Evolutionary conservation across 1,140 invertebrate genomes (phyloP).

Genomic region (Drosophila aff.): DNA sequence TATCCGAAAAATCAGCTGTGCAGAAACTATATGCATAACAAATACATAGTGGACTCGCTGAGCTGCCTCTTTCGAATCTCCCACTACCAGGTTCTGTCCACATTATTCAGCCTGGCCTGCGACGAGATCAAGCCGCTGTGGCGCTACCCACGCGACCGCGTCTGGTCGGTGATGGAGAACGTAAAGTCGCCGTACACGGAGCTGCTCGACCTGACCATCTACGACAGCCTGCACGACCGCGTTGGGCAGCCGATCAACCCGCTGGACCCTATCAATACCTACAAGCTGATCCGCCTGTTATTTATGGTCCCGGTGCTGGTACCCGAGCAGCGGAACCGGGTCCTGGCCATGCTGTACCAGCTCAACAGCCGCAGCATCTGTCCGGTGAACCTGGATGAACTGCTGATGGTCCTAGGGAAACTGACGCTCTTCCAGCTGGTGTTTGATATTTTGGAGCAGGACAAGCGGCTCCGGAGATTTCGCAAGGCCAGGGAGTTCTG

Average conservation of each 20-base stretch:
- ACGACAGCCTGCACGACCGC: conserved; percentile 70
- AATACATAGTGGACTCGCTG: conserved; percentile 54
- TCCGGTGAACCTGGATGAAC: conserved; percentile 36
- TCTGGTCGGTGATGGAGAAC: conserved; percentile 60
- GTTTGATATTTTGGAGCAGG: conserved; percentile 43
- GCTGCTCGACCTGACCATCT: conserved; percentile 61
- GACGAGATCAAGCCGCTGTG: conserved; percentile 27
- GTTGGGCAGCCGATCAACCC: conserved; percentile 60
- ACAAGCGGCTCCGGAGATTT: conserved; percentile 3
- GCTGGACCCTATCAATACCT: conserved; percentile 32
- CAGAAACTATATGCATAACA: conserved; percentile 41
- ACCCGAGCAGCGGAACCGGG: conserved; percentile 20
- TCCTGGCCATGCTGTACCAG: conserved; percentile 36
- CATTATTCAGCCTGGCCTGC: conserved; percentile 50
- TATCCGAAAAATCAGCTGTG: conserved; percentile 1
- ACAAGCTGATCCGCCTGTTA: conserved; percentile 59
- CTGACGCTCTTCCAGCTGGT: conserved; percentile 46
- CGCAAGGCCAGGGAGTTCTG: background rate
- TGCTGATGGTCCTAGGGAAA: conserved; percentile 21
- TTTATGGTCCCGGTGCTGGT: conserved; percentile 43
- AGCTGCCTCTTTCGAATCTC: conserved; percentile 47
- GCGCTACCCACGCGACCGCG: conserved; percentile 33
- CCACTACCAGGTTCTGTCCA: conserved; percentile 32
- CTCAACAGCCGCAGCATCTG: conserved; percentile 35
- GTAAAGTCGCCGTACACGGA: conserved; percentile 65